Percentiles rank a stretch among this genome's conserved stretches.
Conservation (phyloP, 2,888 invertebrate species). For the Cheiracanthium punctorium region DNA sequence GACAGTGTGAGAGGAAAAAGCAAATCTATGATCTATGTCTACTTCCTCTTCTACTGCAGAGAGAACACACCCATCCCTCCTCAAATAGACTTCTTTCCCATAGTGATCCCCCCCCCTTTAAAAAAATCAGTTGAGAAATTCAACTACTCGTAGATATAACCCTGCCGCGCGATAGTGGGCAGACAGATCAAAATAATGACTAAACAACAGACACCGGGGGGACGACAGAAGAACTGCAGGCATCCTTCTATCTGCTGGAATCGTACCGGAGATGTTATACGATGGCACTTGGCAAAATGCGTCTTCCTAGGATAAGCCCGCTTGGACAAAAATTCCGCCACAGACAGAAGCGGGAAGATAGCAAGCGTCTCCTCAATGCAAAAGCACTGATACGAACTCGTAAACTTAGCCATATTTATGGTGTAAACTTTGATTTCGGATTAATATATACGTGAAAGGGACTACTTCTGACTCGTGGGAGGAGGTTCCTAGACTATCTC, state of each 20-base stretch:
- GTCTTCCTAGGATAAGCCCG: neutral
- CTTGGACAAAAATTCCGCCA: neutral
- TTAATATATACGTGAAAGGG: conserved; percentile 43
- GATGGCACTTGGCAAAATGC: conserved; percentile 30
- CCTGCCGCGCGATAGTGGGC: neutral
- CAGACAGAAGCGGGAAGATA: conserved; percentile 52
- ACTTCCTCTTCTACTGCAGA: too few relatives aligned
- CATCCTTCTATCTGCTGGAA: conserved; percentile 32
- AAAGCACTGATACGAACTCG: conserved; percentile 47
- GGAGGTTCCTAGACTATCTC: conserved; percentile 24
- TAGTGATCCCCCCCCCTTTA: neutral
- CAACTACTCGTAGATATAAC: neutral
- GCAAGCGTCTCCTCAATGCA: conserved; percentile 51
- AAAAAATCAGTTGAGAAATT: neutral
- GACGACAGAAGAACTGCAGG: conserved; percentile 56
- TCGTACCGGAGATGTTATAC: conserved; percentile 23
- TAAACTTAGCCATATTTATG: conserved; percentile 63
- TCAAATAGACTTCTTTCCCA: neutral
- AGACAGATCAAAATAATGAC: conserved; percentile 15
- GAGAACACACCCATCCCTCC: neutral
- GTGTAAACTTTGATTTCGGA: conserved; percentile 67
- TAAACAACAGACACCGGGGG: conserved; percentile 3
- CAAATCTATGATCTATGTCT: too few relatives aligned
- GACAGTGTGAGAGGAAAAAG: too few relatives aligned
- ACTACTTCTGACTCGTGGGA: conserved; percentile 5